Base-by-base conservation (phyloP, 2,797 vertebrate genomes). In the Lithobates sylvaticus region DNA sequence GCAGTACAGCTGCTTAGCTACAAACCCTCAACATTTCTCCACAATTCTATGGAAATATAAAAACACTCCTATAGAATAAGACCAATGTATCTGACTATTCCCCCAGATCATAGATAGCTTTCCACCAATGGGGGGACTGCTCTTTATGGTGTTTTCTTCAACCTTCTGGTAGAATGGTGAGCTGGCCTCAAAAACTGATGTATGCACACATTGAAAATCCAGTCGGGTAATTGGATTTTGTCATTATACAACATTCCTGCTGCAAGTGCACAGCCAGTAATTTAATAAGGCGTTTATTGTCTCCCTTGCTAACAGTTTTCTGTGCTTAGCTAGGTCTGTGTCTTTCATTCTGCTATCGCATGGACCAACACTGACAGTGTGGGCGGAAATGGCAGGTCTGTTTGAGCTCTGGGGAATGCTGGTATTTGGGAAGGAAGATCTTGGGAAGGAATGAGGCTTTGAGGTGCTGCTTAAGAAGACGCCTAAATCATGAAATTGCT, bases 201-300 rank as follows among this genome's bases (percentile, higher is more conserved):
- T 70, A 76, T 72, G 13, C 18, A 80, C 58, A 64, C 36, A 15
- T 13, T 54, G 50, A 77, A 44, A 47, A 77, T 82, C 85, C 73
- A 86, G 77, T 86, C 34, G 32, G 64, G n/a, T 70, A 71, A 77
- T 81, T 81, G 44, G 71, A 72, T 86, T 77, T 68, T 8, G 13
- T 68, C 78, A 80, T 86, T 78, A 86, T 54, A 65, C 82, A 86
- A 73, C 68, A 73, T 86, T 86, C 77, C 39, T 26, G 47, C 74
- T 72, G 67, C 79, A n/a, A 50, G 73, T 71, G 79, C 73, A 70
- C 76, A 34, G 73, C 50, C 36, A 77, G 39, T 86, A 86, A 86
- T 86, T 73, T 78, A 86, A 86, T 86, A 86, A 86, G 74, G 9
- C 34, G 47, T 78, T 78, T 86, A 83, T 83, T 83, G 85, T 86